Conservation (phyloP, 2,113 vertebrate species). For the Limanda limanda region DNA sequence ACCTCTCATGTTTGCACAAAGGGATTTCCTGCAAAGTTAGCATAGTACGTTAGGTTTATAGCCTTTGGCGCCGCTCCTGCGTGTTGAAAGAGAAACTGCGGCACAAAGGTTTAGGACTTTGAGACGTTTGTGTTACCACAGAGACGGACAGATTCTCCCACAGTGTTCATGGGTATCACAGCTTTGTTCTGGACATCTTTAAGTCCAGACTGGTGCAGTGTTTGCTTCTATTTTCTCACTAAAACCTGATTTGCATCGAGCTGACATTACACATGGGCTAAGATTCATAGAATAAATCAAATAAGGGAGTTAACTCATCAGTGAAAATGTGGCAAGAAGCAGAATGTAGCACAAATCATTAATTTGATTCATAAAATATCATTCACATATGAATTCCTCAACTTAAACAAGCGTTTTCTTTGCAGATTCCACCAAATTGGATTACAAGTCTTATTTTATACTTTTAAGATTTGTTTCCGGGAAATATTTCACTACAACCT, state of each 20-base stretch:
- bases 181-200: conserved; percentile 3
- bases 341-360: not conserved
- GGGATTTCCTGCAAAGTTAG: conserved; percentile 63
- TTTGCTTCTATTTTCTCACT: conserved; percentile 5
- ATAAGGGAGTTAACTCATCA: not conserved
- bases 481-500: conserved; percentile 29
- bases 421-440: not conserved
- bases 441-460: not conserved
- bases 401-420: not conserved
- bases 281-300: not conserved
- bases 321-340: not conserved
- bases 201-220: not conserved
- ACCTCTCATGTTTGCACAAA: conserved; percentile 47
- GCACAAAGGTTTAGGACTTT: conserved; percentile 35
- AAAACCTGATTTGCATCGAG: not conserved
- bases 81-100: conserved; percentile 47
- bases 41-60: conserved; percentile 55
- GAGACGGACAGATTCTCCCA: conserved; percentile 32
- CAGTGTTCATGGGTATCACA: conserved; percentile 47
- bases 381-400: not conserved
- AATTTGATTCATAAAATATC: no score
- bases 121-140: conserved; percentile 48
- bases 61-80: conserved; percentile 58
- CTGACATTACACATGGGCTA: not conserved
- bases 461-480: conserved; percentile 33